These are phyloP conservation scores for Neosilurus hyrtlii DNA, from an alignment of 2,797 vertebrate species.

Conservation along the genomic window DNA sequence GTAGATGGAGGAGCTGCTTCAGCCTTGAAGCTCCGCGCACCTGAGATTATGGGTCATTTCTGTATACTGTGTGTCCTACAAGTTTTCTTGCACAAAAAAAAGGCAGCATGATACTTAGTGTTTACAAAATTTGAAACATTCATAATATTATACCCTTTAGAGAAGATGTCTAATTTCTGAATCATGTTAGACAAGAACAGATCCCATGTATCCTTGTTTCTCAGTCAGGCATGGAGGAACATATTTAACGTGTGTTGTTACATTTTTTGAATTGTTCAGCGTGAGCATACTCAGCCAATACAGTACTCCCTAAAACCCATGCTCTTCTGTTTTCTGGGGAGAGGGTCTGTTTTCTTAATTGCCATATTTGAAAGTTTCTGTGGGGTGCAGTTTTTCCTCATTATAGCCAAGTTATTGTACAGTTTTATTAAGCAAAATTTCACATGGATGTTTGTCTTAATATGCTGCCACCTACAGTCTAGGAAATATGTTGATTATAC, in stretches of 20 bases:
- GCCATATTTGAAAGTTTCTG: conserved; percentile 61
- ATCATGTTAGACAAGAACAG: conserved; percentile 48
- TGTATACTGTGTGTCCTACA: conserved; percentile 66
- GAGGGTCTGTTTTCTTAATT: conserved; percentile 33
- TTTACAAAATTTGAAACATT: conserved; percentile 77
- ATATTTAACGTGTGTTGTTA: conserved; percentile 54
- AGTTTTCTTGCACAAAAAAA: conserved; percentile 74
- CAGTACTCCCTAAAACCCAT: conserved; percentile 58
- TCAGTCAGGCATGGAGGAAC: conserved; percentile 52
- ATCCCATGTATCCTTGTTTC: conserved; percentile 36
- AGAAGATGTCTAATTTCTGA: conserved; percentile 45
- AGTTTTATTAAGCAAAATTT: conserved; percentile 76
- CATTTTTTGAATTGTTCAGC: conserved; percentile 56
- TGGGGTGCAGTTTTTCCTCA: conserved; percentile 72
- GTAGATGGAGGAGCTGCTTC: conserved; percentile 44
- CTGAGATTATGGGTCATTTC: conserved; percentile 62
- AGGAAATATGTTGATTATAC: conserved; percentile 79
- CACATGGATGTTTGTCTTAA: conserved; percentile 77
- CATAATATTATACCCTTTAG: conserved; percentile 54
- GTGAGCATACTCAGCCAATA: conserved; percentile 55
- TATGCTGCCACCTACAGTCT: conserved; percentile 77
- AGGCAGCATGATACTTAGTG: conserved; percentile 78
- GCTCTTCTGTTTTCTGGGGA: conserved; percentile 66
- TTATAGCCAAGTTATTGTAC: conserved; percentile 72
- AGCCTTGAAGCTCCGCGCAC: conserved; percentile 54